These are phyloP conservation scores for Fregata magnificens DNA, from an alignment of 2,113 vertebrate genomes.

Conservation along the genomic window DNA sequence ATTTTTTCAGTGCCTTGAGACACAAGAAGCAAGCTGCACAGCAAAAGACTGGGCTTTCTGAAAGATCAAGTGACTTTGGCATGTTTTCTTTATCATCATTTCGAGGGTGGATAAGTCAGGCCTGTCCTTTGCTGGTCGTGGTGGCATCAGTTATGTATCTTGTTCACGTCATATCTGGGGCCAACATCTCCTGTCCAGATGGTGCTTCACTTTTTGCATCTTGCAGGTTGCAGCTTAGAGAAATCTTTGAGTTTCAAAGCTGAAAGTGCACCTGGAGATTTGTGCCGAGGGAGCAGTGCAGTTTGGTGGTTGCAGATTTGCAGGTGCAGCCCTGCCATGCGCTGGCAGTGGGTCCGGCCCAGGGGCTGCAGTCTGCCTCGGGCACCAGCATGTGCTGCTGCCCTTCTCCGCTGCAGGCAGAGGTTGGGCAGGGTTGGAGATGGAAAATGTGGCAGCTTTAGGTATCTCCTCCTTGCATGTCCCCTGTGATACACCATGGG, in stretches of 20 bases:
- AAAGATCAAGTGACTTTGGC: neutral
- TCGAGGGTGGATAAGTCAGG: neutral
- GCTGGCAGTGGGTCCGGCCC: neutral
- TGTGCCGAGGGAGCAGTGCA: neutral
- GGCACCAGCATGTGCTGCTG: neutral
- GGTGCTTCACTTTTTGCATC: neutral
- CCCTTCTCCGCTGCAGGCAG: neutral
- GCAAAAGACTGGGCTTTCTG: neutral
- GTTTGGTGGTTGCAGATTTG: no score
- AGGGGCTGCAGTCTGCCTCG: neutral
- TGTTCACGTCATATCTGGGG: fast-evolving
- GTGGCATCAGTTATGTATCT: neutral
- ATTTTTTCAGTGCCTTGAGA: neutral
- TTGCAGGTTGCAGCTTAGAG: neutral
- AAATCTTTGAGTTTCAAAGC: neutral
- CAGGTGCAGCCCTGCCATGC: no score
- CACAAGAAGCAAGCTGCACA: neutral
- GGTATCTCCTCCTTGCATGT: neutral
- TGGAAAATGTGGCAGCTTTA: neutral
- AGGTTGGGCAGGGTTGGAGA: fast-evolving
- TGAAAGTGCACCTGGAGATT: neutral
- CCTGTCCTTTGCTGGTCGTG: neutral
- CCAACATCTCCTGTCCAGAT: neutral
- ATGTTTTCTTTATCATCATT: neutral
- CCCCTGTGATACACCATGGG: no score